phyloP scores from a whole-genome alignment of 2,797 vertebrate genomes.

The Phoxinus dragarum region DNA sequence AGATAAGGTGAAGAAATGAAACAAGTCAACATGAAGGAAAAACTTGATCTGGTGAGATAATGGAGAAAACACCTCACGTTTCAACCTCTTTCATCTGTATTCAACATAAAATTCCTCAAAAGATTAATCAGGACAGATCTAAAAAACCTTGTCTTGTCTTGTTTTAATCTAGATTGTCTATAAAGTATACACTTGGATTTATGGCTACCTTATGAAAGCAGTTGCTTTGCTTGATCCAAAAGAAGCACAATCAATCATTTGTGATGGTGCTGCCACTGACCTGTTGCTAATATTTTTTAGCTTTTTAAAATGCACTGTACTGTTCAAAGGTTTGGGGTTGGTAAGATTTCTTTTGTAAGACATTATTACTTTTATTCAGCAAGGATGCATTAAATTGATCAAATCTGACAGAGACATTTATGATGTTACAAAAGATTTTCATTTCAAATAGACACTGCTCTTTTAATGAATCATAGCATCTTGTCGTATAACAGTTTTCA shows the following conservation, averaged over 20 bases:
- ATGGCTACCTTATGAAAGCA: conserved; percentile 23
- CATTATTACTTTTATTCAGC: neutral
- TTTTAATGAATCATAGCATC: neutral
- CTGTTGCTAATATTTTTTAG: conserved; percentile 10
- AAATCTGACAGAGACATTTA: neutral
- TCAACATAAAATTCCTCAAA: conserved; percentile 29
- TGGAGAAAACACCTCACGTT: conserved; percentile 15
- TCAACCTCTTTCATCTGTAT: conserved; percentile 35
- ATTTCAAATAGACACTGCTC: neutral
- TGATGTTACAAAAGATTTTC: neutral
- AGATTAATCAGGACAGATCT: conserved; percentile 29
- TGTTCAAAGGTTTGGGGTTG: neutral
- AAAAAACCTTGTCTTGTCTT: conserved; percentile 33
- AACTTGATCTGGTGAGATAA: conserved; percentile 41
- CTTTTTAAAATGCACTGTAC: neutral
- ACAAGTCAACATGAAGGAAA: conserved; percentile 28
- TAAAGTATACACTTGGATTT: conserved; percentile 23
- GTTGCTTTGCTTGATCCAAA: conserved; percentile 26
- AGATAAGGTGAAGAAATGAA: conserved; percentile 38
- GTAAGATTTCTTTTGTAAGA: neutral
- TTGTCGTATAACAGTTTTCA: neutral
- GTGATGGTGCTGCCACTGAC: conserved; percentile 4
- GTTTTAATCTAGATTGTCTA: conserved; percentile 36
- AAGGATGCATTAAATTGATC: neutral
- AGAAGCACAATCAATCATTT: conserved; percentile 7